phyloP scores from a whole-genome alignment of 1,140 invertebrate genomes.

The Papilio dardanus region DNA sequence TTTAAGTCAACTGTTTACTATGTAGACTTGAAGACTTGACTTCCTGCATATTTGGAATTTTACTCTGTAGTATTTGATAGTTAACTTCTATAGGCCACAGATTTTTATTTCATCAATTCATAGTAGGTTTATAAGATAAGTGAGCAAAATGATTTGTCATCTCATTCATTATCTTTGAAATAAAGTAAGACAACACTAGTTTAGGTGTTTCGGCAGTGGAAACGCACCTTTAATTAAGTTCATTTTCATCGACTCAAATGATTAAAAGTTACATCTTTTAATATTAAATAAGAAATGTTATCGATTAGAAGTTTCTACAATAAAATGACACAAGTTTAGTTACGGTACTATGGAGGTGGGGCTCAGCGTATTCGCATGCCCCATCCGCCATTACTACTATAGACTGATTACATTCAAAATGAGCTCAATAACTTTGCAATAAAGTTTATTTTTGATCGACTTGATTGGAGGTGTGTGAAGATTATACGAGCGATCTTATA shows the following conservation, averaged over 20 bases:
- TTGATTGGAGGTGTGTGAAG: background rate
- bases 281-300: conserved; percentile 44
- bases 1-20: conserved; percentile 15
- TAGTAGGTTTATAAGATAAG: too few relatives aligned
- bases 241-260: too few relatives aligned
- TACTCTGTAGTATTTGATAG: background rate
- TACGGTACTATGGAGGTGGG: conserved; percentile 62
- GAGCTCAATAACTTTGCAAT: background rate
- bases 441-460: conserved; percentile 1
- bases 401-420: conserved; percentile 39
- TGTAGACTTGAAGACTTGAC: background rate
- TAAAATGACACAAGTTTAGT: conserved; percentile 73
- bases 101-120: too few relatives aligned
- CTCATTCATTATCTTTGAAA: background rate
- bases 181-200: background rate
- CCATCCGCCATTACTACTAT: conserved; percentile 26
- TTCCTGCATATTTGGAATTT: conserved; percentile 8
- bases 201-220: background rate
- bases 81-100: background rate
- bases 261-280: background rate
- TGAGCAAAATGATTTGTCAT: too few relatives aligned
- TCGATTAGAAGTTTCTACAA: conserved; percentile 62
- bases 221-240: background rate
- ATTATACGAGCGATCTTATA: conserved; percentile 8
- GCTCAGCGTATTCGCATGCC: conserved; percentile 38